Evolutionary conservation across 2,113 vertebrate genomes (phyloP), one percentile per base, ranked within the genome.

Genomic region (Speoplatyrhinus poulsoni): DNA sequence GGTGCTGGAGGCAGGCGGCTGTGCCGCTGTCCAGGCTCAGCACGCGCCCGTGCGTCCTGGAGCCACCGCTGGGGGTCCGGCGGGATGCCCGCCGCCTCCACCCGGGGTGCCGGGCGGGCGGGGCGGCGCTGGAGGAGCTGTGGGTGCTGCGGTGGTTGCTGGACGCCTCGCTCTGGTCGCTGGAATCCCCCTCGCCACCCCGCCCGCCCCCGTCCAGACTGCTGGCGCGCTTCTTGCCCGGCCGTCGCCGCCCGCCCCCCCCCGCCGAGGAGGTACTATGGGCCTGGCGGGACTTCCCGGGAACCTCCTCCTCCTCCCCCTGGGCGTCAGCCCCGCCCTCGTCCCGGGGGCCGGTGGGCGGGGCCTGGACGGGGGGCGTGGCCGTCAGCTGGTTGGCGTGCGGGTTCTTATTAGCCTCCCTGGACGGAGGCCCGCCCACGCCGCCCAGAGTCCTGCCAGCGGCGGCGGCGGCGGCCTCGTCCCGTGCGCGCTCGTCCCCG

Each of bases 351-450:
- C 70, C 70, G 3, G 84, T 17, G 13, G 84, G 46, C 1, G 46
- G 15, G 0, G 56, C 26, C 6, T 70, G 81, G 0, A 81, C 69
- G 26, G 91, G 89, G 87, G 69, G 77, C 77, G 82, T 95, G 75
- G 90, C 90, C 36, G 89, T 93, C 78, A 97, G 80, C 87, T 99
- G 96, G 46, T 99, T 98, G 59, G 98, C 98, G 2, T 98, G 98
- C 0, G 97, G 98, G 87, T 98, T 99, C 89, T 96, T 98, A 79
- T 99, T 99, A 78, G 95, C 96, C 88, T 98, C 98, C 79, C 96
- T 94, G 15, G 96, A 96, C 3, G 94, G 94, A 53, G 94, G 94
- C 76, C 87, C 88, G 80, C 90, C 81, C 9, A 94, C 90, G 53
- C 84, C 88, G 0, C 93, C 91, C 62, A 90, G 92, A 90, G 94